Evolutionary conservation across 2,888 invertebrate genomes (phyloP), one percentile per base, ranked within the genome.

Genomic region (Tineola bisselliella): DNA sequence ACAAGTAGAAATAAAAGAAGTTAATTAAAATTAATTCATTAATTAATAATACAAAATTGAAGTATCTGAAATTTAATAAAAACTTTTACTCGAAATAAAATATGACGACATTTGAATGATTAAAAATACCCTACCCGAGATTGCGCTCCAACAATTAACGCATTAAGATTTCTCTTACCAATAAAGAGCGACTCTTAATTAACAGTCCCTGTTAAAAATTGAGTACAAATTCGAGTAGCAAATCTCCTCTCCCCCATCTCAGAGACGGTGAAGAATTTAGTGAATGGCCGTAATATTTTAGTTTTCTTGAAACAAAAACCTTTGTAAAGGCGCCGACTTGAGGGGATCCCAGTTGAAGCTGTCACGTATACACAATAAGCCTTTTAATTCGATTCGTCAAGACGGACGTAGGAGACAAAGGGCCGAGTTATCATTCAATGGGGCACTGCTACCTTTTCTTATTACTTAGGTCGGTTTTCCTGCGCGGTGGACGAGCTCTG

Each of bases 301-400:
- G 87, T 87, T 86, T 84, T 79, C 74, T 79, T 79, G 83, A 84
- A 81, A 86, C 84, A 87, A 86, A 83, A 87, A 84, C 76, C 69
- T 69, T 72, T 71, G 71, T 72, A 64, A 69, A 70, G 70, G 70
- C 72, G 68, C 69, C 70, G 70, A 71, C 72, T 67, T 69, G 74
- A 73, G 76, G 79, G 77, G 76, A 70, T 70, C 70, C 25, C 56
- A 15, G 61, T n/a, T 71, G 68, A 68, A 71, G 75, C 83, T 82
- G 86, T 84, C 87, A 87, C 86, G 86, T 86, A 81, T 84, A 86
- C 87, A 86, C 86, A 86, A 84, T 87, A 86, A 87, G 86, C 87
- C 86, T 86, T 87, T 86, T 84, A 86, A 86, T 87, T 87, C 86
- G 86, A 87, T 86, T 84, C 87, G 83, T 86, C 87, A 83, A 79